phyloP scores from a whole-genome alignment of 2,113 vertebrate genomes.

The Psammodynastes pulverulentus region DNA sequence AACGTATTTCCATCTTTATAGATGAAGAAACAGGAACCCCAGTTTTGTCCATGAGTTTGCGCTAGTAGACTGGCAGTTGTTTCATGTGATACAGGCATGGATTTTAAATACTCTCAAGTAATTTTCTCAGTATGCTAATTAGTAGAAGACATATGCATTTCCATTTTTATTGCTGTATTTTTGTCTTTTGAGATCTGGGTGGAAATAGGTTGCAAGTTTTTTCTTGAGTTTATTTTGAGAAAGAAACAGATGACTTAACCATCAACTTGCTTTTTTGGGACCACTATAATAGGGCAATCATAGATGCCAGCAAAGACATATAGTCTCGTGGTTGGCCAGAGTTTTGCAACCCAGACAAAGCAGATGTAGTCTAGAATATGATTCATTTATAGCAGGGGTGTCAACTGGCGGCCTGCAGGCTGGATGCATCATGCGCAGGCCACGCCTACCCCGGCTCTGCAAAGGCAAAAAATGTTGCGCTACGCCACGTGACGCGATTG shows the following conservation, averaged over 20 bases:
- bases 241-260: neutral
- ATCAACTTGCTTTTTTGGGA: neutral
- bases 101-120: constrained; percentile 8
- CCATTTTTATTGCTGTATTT: constrained; percentile 11
- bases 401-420: no score
- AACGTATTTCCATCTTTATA: neutral
- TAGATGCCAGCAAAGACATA: neutral
- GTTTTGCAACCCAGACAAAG: neutral
- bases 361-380: neutral
- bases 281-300: neutral
- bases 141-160: neutral
- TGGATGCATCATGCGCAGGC: no score
- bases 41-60: constrained; percentile 20
- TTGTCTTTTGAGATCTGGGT: neutral
- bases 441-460: no score
- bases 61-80: neutral
- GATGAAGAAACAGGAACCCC: neutral
- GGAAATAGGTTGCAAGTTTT: neutral
- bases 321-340: neutral
- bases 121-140: accelerated
- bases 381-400: neutral
- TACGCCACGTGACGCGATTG: no score
- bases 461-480: no score
- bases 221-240: neutral
- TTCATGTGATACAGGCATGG: neutral